Conservation (phyloP, 2,888 invertebrate genomes). For the Endotricha flammealis region DNA sequence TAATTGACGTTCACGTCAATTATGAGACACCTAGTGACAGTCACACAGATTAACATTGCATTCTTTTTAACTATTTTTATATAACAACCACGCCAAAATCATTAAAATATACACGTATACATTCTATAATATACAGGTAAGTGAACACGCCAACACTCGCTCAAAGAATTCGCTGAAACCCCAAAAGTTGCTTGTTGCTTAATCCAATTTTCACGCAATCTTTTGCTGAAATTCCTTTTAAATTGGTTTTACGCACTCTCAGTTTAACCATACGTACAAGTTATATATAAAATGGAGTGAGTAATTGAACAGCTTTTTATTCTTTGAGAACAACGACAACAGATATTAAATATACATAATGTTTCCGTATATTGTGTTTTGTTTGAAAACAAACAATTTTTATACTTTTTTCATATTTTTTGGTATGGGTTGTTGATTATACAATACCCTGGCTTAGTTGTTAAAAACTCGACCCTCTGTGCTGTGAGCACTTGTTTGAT, state of each 20-base stretch:
- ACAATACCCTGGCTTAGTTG: no score
- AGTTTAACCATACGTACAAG: neutral
- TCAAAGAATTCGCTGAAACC: conserved; percentile 46
- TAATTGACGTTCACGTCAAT: no score
- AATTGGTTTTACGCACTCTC: conserved; percentile 17
- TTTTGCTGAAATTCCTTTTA: conserved; percentile 22
- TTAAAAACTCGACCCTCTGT: no score
- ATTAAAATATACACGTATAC: neutral
- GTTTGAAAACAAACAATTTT: no score
- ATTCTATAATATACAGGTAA: neutral
- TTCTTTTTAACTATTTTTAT: no score
- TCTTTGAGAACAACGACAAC: conserved; percentile 4
- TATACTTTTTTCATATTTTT: no score
- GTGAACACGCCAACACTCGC: neutral
- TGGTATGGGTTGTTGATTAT: no score
- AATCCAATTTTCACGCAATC: conserved; percentile 48
- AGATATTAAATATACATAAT: conserved; percentile 12
- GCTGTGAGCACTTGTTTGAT: no score
- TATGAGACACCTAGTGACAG: no score
- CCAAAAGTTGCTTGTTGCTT: conserved; percentile 46
- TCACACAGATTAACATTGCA: no score
- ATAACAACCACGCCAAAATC: no score
- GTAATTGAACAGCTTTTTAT: conserved; percentile 8
- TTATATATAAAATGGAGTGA: conserved; percentile 1
- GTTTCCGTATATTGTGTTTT: no score